phyloP scores from a whole-genome alignment of 2,113 vertebrate species.

The Oryzias curvinotus region DNA sequence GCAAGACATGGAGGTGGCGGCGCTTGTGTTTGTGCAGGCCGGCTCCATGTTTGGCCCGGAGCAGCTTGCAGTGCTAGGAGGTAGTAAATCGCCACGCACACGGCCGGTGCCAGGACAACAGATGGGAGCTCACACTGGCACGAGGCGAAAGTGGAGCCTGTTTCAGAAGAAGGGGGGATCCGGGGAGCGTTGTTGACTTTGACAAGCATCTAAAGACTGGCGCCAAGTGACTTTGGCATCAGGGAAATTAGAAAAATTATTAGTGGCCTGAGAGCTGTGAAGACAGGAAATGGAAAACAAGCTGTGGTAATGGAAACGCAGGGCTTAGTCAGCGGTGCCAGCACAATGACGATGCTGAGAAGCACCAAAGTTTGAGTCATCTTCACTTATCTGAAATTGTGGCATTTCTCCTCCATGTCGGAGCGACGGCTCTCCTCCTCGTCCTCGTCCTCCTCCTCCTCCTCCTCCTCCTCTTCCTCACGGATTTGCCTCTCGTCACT shows the following conservation, averaged over 20 bases:
- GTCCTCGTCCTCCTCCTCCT: background rate
- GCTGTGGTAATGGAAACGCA: conserved; percentile 3
- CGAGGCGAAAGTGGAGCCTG: conserved; percentile 49
- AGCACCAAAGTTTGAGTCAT: conserved; percentile 23
- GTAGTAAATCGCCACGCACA: conserved; percentile 52
- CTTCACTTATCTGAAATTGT: conserved; percentile 15
- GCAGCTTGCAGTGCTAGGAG: conserved; percentile 34
- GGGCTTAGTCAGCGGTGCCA: conserved; percentile 1
- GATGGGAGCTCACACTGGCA: conserved; percentile 61
- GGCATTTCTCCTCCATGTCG: conserved; percentile 13
- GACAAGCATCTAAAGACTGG: conserved; percentile 28
- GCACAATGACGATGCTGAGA: conserved; percentile 46
- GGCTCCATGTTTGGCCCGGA: conserved; percentile 28
- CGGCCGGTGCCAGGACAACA: conserved; percentile 58
- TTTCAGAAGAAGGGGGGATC: conserved; percentile 43
- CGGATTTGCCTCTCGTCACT: conserved; percentile 41
- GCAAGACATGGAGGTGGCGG: background rate
- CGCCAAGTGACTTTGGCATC: conserved; percentile 43
- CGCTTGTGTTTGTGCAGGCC: conserved; percentile 3
- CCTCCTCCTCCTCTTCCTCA: background rate
- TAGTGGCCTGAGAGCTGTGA: conserved; percentile 13
- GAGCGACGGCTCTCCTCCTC: conserved; percentile 5
- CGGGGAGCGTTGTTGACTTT: conserved; percentile 33
- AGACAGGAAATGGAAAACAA: conserved; percentile 3
- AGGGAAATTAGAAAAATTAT: conserved; percentile 16